Percentiles rank a stretch among this genome's conserved stretches.
Conservation (phyloP, 2,113 vertebrate species). For the Willisornis vidua region DNA sequence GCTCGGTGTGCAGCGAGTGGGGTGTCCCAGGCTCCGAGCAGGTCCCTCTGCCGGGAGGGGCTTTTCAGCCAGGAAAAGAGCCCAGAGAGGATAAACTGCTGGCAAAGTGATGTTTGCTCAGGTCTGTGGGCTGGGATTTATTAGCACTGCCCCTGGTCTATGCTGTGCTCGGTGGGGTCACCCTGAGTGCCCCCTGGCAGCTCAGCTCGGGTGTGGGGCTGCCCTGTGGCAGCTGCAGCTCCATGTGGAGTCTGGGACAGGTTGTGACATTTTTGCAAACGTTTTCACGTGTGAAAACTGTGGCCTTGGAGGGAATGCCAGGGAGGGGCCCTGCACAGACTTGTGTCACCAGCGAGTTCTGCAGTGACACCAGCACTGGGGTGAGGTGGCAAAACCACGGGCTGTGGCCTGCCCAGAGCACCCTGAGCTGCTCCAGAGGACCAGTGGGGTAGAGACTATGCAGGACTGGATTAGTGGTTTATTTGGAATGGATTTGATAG, state of each 20-base stretch:
- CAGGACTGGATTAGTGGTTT: rapidly evolving
- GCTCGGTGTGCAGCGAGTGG: background rate
- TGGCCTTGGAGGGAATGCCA: background rate
- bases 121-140: rapidly evolving
- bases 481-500: background rate
- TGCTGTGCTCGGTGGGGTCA: background rate
- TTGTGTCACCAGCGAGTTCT: rapidly evolving
- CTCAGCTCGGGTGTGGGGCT: background rate
- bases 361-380: background rate
- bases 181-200: rapidly evolving
- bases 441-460: rapidly evolving
- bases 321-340: rapidly evolving
- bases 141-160: rapidly evolving
- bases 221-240: rapidly evolving
- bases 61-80: background rate
- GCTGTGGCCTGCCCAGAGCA: background rate
- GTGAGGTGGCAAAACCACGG: background rate
- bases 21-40: background rate
- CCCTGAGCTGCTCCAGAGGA: rapidly evolving
- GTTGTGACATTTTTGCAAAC: rapidly evolving
- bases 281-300: rapidly evolving
- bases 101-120: background rate
- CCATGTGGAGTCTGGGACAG: rapidly evolving
- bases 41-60: background rate
- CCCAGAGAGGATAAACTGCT: background rate